Evolutionary conservation across 1,140 invertebrate genomes (phyloP).

Genomic region (Piezodorus guildinii): DNA sequence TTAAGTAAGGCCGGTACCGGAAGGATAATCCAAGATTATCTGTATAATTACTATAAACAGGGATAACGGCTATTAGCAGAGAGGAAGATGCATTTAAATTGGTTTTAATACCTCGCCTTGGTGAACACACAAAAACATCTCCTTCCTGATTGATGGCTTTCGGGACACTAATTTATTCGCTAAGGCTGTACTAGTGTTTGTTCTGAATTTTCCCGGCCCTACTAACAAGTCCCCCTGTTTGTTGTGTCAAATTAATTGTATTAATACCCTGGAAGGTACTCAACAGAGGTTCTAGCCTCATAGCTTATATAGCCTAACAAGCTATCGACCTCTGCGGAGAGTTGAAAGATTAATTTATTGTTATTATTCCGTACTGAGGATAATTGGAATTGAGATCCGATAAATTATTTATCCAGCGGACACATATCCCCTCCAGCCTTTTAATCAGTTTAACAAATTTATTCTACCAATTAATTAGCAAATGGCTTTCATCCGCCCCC

Average conservation of each 20-base stretch:
- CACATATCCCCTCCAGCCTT: too few species aligned
- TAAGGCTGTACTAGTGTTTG: slow-evolving; percentile 3
- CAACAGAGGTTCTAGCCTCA: slow-evolving; percentile 8
- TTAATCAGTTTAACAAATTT: too few species aligned
- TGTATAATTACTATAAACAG: too few species aligned
- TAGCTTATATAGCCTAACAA: slow-evolving; percentile 20
- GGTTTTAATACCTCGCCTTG: slow-evolving; percentile 20
- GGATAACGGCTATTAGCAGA: not conserved
- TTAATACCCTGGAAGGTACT: slow-evolving; percentile 13
- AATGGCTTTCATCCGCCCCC: too few species aligned
- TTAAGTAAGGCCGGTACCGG: too few species aligned
- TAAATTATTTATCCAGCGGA: too few species aligned
- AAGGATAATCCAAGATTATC: too few species aligned
- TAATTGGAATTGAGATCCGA: too few species aligned
- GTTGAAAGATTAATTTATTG: slow-evolving; percentile 21
- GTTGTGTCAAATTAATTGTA: slow-evolving; percentile 23
- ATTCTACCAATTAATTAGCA: too few species aligned
- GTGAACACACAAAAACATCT: not conserved
- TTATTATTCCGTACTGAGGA: not conserved
- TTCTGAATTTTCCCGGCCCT: slow-evolving; percentile 15
- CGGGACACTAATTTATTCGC: slow-evolving; percentile 17
- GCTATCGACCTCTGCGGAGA: slow-evolving; percentile 15
- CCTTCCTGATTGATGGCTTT: slow-evolving; percentile 18
- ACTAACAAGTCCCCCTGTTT: slow-evolving; percentile 16
- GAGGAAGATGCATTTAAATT: slow-evolving; percentile 21